Evolutionary conservation across 1,140 invertebrate species (phyloP).

Genomic region (Rhopalosiphum padi): DNA sequence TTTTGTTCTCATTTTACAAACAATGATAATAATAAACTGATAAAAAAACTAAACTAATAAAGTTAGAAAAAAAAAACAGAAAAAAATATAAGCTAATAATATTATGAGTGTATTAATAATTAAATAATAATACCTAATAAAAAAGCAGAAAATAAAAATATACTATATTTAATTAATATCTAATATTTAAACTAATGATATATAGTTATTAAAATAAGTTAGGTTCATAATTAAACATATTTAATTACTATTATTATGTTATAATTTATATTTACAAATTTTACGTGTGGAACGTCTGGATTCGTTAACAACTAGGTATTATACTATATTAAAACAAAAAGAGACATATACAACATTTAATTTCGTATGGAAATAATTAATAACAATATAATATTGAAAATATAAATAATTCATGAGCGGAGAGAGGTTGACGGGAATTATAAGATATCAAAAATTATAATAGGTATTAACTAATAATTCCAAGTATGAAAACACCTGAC

Average conservation of each 20-base stretch:
- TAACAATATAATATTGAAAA: conserved; percentile 18
- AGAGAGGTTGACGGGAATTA: neutral
- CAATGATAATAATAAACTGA: neutral
- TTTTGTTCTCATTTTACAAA: neutral
- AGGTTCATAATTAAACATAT: conserved; percentile 5
- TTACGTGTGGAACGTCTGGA: neutral
- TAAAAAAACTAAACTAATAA: neutral
- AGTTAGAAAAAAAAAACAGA: neutral
- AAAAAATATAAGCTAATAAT: neutral
- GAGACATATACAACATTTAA: neutral
- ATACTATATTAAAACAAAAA: conserved; percentile 2
- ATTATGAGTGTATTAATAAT: neutral
- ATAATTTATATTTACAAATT: conserved; percentile 32
- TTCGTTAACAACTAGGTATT: neutral
- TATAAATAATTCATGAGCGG: neutral
- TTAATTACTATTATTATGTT: conserved; percentile 5
- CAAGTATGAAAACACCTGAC: neutral
- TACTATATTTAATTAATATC: neutral
- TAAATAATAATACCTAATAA: neutral
- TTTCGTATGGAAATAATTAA: neutral
- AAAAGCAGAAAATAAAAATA: conserved; percentile 34
- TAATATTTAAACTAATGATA: neutral
- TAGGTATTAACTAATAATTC: neutral
- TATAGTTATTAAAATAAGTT: neutral
- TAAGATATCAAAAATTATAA: neutral